A percentile compares a stretch with the other conserved stretches of the same genome.
Conservation (phyloP, 2,888 invertebrate species). For the Pheosia gnoma region DNA sequence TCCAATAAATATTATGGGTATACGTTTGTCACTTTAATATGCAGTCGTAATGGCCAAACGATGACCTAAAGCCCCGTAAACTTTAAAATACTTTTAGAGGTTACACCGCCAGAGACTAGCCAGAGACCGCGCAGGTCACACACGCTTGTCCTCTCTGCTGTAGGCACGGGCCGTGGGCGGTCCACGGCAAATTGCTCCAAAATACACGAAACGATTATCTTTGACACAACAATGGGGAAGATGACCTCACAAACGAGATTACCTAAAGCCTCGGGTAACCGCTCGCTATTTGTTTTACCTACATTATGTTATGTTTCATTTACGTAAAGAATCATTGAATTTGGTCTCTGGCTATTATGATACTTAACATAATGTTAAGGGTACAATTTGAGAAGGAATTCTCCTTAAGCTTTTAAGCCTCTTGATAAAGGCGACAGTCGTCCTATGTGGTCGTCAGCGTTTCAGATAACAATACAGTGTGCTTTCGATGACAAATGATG, state of each 20-base stretch:
- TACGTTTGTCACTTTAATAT: not conserved
- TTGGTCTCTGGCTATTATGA: not conserved
- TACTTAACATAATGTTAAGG: not conserved
- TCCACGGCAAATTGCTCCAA: constrained; percentile 69
- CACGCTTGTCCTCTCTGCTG: constrained; percentile 24
- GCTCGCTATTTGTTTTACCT: constrained; percentile 53
- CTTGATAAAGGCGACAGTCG: constrained; percentile 32
- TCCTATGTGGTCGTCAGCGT: constrained; percentile 60
- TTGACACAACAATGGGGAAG: constrained; percentile 74
- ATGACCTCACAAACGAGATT: constrained; percentile 72
- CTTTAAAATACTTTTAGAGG: not conserved
- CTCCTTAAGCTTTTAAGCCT: constrained; percentile 31
- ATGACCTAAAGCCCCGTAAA: not conserved
- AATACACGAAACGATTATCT: constrained; percentile 76
- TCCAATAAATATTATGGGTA: not conserved
- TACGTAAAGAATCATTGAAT: constrained; percentile 14
- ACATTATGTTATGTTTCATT: constrained; percentile 37
- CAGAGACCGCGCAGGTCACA: constrained; percentile 8
- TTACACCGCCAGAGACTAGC: constrained; percentile 3
- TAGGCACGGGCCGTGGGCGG: constrained; percentile 56
- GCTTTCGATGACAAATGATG: constrained; percentile 42
- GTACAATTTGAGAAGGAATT: constrained; percentile 3
- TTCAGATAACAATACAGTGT: constrained; percentile 47
- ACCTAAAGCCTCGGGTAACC: constrained; percentile 49
- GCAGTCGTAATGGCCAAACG: not conserved